Base-by-base conservation (phyloP, 2,113 vertebrate genomes). In the Sinocyclocheilus maitianheensis region DNA sequence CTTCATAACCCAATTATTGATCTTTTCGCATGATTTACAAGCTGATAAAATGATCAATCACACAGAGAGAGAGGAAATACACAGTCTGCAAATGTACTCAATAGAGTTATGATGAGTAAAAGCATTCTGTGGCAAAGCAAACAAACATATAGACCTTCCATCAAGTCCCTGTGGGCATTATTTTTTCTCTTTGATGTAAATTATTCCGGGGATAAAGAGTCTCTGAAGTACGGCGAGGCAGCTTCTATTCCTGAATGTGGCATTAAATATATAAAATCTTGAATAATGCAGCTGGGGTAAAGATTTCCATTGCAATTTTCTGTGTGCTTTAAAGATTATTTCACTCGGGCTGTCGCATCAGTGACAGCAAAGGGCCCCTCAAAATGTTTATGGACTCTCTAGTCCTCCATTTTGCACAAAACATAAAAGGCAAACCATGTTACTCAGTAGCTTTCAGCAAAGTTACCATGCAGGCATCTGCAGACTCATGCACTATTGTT, bases 21-120 rank as follows among this genome's bases (percentile, higher is more conserved):
- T 87, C 85, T 77, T 82, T 84, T 63, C 37, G 43, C 53, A 71
- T 89, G 86, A 89, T 89, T 80, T 87, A 87, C 82, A 67, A 87
- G 77, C 83, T 58, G 80, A 80, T 89, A 85, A 85, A 83, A 83
- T 79, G 79, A 89, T 89, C 86, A 83, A 83, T 83, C 62, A 71
- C 62, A 71, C 1, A 24, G 77, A 87, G 37, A 53, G 0, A 53
- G 51, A 82, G 62, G 55, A 34, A 40, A 77, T 26, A 65, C 63
- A 85, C 77, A 7, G 51, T 37, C 22, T 40, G 69, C 12, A 58
- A 79, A 34, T 7, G 88, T 75, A 87, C 8, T 79, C 22, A 83
- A 85, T 85, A 37, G 48, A 77, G 81, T 74, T 79, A 83, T 43
- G 62, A 55, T 22, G 30, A 87, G 51, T 78, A 37, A 80, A 55